These are phyloP conservation scores for Amiota communis DNA, from an alignment of 2,888 invertebrate species.

Conservation along the genomic window DNA sequence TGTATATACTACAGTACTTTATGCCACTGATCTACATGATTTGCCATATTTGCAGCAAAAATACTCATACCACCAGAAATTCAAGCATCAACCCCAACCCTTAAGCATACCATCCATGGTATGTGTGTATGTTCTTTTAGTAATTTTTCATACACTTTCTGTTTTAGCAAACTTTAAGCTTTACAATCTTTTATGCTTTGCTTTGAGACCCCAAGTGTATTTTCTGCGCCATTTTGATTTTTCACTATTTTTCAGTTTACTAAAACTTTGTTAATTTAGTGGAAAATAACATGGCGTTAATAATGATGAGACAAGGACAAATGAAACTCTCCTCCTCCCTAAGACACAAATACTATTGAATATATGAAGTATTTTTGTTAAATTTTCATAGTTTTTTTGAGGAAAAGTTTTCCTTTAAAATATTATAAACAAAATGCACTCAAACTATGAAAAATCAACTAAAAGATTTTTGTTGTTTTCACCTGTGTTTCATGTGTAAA, in stretches of 20 bases:
- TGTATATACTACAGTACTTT: neutral
- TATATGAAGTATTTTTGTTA: neutral
- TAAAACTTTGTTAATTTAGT: constrained; percentile 55
- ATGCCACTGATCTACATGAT: neutral
- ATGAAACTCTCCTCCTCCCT: neutral
- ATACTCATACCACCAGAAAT: too few relatives aligned
- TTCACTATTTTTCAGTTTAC: constrained; percentile 43
- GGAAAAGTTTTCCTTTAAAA: too few relatives aligned
- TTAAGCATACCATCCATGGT: too few relatives aligned
- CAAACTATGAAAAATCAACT: too few relatives aligned
- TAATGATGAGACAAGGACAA: constrained; percentile 32
- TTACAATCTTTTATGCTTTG: neutral
- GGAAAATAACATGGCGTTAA: constrained; percentile 55
- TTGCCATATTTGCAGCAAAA: too few relatives aligned
- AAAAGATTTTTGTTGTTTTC: neutral
- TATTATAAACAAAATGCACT: too few relatives aligned
- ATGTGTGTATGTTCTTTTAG: constrained; percentile 3
- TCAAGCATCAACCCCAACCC: too few relatives aligned
- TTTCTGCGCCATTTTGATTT: neutral
- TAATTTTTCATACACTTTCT: constrained; percentile 2
- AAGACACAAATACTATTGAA: neutral
- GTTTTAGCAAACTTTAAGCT: neutral
- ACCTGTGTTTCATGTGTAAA: constrained; percentile 16
- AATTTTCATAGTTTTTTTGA: too few relatives aligned
- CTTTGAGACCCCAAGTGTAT: constrained; percentile 41